Evolutionary conservation across 2,888 invertebrate species (phyloP), one percentile per base, ranked within the genome.

Genomic region (Athalia rosae): DNA sequence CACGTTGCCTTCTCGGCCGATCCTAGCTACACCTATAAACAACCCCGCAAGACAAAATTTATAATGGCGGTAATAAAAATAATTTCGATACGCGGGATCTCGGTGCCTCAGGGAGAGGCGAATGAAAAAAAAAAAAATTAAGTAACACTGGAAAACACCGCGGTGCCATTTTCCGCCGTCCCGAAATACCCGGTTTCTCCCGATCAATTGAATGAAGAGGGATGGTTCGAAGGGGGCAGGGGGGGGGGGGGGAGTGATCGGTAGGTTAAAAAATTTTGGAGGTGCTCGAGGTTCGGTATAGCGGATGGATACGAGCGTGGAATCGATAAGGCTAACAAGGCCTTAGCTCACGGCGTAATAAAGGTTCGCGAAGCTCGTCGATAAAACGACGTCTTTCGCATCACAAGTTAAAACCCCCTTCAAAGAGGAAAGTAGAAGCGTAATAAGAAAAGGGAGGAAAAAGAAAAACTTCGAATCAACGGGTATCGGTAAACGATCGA

Each of bases 261-360:
- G 13, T 45, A 45, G 56, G 11, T 15, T n/a, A 47, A 4, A 11
- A 45, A 7, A 56, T 47, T 73, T 47, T n/a, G 41, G 41, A 50
- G 28, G 11, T 8, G 28, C n/a, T 43, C 5, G 1, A 59, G 48
- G 41, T 74, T 11, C n/a, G 4, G 47, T 8, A 48, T 9, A 45
- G 15, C 48, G 50, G n/a, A 6, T 15, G 41, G 4, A 6, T 8
- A 4, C 47, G 62, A 74, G 62, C 78, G 79, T 79, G 80, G 79
- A 79, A 81, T 79, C 82, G 83, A 83, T 84, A 83, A 83, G 82
- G 76, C 80, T 84, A 84, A 84, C 82, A 82, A 84, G 84, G 82
- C 80, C 71, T 81, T 79, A 80, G 79, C 48, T 69, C 64, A 77
- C 56, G 79, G 79, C 80, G 82, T 82, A 80, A 84, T 82, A 84